These are phyloP conservation scores for Spondyliosoma cantharus DNA, from an alignment of 2,797 vertebrate species.

Conservation along the genomic window DNA sequence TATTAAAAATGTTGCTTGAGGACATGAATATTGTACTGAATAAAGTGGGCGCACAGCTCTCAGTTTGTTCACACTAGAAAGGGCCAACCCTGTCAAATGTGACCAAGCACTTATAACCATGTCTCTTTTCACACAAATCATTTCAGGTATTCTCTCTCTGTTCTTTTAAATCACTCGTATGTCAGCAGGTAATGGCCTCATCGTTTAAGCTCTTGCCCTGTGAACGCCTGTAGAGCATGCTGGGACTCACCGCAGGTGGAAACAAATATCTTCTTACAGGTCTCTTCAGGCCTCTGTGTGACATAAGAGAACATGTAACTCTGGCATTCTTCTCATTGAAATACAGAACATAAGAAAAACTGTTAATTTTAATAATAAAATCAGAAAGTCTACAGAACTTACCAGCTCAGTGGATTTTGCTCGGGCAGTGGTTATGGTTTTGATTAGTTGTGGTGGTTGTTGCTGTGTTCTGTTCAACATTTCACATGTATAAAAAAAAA, in stretches of 20 bases:
- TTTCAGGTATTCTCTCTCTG: neutral
- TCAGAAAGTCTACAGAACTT: too few relatives aligned
- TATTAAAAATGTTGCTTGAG: neutral
- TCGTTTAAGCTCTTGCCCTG: constrained; percentile 9
- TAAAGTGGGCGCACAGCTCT: too few relatives aligned
- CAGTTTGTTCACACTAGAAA: neutral
- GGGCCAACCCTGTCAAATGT: neutral
- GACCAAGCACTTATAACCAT: neutral
- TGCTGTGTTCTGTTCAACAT: neutral
- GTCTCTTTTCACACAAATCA: constrained; percentile 10
- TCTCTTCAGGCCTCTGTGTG: neutral
- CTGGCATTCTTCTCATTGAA: neutral
- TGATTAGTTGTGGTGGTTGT: neutral
- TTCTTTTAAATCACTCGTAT: constrained; percentile 6
- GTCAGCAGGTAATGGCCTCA: constrained; percentile 6
- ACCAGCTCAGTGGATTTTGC: neutral
- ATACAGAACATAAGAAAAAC: too few relatives aligned
- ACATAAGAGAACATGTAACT: neutral
- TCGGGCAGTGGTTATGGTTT: neutral
- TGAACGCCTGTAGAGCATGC: constrained; percentile 15
- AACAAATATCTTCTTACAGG: neutral
- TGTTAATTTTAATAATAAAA: too few relatives aligned
- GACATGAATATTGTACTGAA: too few relatives aligned
- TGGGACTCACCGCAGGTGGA: constrained; percentile 5
- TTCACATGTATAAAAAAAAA: too few relatives aligned